Base-by-base conservation (phyloP, 2,888 invertebrate genomes). In the Ormyrus pomaceus region DNA sequence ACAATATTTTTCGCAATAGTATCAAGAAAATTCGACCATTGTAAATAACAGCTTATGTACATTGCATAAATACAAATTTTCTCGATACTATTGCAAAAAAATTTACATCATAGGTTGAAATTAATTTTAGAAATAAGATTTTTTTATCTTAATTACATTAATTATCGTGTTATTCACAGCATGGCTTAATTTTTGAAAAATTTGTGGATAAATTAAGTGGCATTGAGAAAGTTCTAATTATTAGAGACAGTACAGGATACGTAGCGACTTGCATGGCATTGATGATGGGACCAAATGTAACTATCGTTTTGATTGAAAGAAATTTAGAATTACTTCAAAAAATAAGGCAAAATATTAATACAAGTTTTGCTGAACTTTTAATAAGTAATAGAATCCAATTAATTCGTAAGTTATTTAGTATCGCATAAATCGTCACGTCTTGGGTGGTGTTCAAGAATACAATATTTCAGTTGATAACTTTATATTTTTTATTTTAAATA, bases 161-260 rank as follows among this genome's bases (percentile, higher is more conserved):
- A 45, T 62, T 62, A 10, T 0, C 5, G 48, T 53, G 6, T 59
- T 46, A 86, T 84, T 89, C 34, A 77, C 88, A 97, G 97, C 98
- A 98, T 91, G 98, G 97, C 0, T 95, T 96, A 91, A 98, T 97
- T 51, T 92, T 98, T 87, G 97, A 98, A 92, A 92, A 95, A 83
- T 92, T 98, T 72, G 94, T 95, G 87, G 94, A 95, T 82, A 95
- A 97, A 85, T 91, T 98, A 68, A 91, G 92, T 50, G 94, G 94
- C 72, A 97, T 97, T 10, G 94, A 94, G 73, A 94, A 92, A 87
- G 96, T 96, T 3, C 91, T 98, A 83, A 98, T 98, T 91, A 97
- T 98, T 64, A 98, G 98, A 11, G 97, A 97, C 45, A 98, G 98
- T 0, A 97, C 97, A 79, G 98, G 98, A 4, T 98, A 98, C 89